These are phyloP conservation scores for Drosophila anomalata DNA, from an alignment of 2,888 invertebrate species.

Conservation along the genomic window DNA sequence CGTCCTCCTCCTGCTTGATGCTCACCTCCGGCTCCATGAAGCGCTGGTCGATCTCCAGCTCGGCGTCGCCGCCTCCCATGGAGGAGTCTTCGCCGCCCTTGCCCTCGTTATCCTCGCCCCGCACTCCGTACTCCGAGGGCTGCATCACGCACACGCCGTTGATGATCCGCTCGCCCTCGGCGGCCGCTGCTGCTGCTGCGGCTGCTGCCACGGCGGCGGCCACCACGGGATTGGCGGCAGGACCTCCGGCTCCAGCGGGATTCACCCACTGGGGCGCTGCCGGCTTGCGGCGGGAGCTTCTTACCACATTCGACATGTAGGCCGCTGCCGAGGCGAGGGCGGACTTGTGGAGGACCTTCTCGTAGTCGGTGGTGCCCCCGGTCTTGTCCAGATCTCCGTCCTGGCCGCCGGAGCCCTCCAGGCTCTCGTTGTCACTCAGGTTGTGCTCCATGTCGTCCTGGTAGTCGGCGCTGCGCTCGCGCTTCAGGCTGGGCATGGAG, in stretches of 20 bases:
- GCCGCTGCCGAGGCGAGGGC: slow-evolving; percentile 64
- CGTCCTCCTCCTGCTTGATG: slow-evolving; percentile 82
- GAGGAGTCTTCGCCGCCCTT: slow-evolving; percentile 34
- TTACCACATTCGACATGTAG: slow-evolving; percentile 68
- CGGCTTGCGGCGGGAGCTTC: slow-evolving; percentile 91
- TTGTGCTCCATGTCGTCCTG: slow-evolving; percentile 87
- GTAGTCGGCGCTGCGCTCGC: slow-evolving; percentile 86
- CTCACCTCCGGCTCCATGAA: slow-evolving; percentile 82
- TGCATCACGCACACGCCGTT: slow-evolving; percentile 97
- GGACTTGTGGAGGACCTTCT: slow-evolving; percentile 65
- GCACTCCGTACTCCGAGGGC: slow-evolving; percentile 88
- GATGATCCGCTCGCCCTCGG: slow-evolving; percentile 91
- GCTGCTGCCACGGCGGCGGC: slow-evolving; percentile 74
- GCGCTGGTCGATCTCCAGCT: slow-evolving; percentile 79
- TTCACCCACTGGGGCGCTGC: slow-evolving; percentile 99
- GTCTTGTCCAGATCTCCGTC: slow-evolving; percentile 46
- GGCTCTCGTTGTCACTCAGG: slow-evolving; percentile 81
- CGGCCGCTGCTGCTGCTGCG: slow-evolving; percentile 58
- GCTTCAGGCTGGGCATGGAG: slow-evolving; percentile 92
- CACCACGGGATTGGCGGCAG: slow-evolving; percentile 44
- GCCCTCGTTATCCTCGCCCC: slow-evolving; percentile 86
- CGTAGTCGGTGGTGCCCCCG: slow-evolving; percentile 82
- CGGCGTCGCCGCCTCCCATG: slow-evolving; percentile 53
- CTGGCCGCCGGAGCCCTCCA: slow-evolving; percentile 69
- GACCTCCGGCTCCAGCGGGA: slow-evolving; percentile 85